Base-by-base conservation (phyloP, 1,140 invertebrate genomes). In the Maconellicoccus hirsutus region DNA sequence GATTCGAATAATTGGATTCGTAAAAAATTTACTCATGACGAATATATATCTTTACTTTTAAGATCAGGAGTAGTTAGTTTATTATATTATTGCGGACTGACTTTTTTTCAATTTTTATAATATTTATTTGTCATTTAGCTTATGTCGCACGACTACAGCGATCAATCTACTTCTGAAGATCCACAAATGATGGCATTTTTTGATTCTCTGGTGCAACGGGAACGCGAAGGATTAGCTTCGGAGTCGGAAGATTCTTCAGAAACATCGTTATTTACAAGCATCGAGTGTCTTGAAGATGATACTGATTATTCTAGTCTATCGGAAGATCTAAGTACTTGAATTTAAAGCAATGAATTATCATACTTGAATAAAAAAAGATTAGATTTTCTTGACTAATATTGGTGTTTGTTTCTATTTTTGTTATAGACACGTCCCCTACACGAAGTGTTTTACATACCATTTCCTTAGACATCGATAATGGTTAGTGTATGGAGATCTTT, bases 151-250 rank as follows among this genome's bases (percentile, higher is more conserved):
- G 89, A 91, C 79, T 90, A 90, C 76, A 89, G 87, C 74, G 86
- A 91, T 73, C 87, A 92, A 74, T 94, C 90, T 4, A 92, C 88
- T 0, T 84, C 87, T 52, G 94, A 97, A 81, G 94, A 97, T 81
- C 88, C 91, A 0, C 84, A 92, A 63, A 96, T 97, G 94, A 91
- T 97, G 87, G 94, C 94, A 22, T 96, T 96, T 79, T 97, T 97
- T 77, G 94, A 97, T 81, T 93, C 92, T 2, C 79, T 96, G 0
- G 90, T 97, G 8, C 93, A 74, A 52, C 39, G 74, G 21, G 74
- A 74, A 63, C 72, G 73, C 4, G 74, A 74, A 63, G 72, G 74
- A 63, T 74, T 71, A 71, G 71, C 19, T 29, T 73, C 74, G 25
- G 72, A 71, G 10, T 52, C 6, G 70, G 42, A 52, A 3, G 42